Conservation (phyloP, 2,113 vertebrate genomes). For the Hippocampus barbouri region DNA sequence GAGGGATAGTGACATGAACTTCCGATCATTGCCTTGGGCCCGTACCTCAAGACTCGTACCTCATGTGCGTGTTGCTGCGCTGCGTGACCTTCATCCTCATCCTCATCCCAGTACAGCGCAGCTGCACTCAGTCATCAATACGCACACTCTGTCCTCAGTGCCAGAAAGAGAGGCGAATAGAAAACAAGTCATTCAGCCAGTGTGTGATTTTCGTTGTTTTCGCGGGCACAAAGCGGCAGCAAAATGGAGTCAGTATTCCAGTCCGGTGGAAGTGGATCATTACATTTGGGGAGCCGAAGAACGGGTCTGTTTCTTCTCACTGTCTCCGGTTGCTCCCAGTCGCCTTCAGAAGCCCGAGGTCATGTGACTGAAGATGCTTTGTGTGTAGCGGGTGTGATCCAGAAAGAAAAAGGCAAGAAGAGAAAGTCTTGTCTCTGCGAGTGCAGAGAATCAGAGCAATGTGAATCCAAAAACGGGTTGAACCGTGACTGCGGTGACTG, state of each 20-base stretch:
- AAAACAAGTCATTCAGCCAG: not conserved
- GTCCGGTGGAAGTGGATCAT: not conserved
- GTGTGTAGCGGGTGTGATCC: not conserved
- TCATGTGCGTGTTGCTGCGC: not conserved
- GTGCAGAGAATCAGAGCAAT: not conserved
- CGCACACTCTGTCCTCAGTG: not conserved
- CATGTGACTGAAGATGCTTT: not conserved
- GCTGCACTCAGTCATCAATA: not conserved
- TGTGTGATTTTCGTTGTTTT: not conserved
- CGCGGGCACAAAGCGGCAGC: not conserved
- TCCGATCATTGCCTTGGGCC: no score
- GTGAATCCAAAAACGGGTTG: not conserved
- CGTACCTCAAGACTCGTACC: no score
- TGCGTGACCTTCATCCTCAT: not conserved
- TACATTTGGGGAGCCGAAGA: not conserved
- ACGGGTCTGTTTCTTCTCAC: not conserved
- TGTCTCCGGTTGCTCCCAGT: not conserved
- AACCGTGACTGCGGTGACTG: not conserved
- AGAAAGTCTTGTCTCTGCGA: not conserved
- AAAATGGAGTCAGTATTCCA: not conserved
- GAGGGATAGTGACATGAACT: no score
- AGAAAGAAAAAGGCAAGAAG: not conserved
- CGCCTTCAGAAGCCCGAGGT: not conserved
- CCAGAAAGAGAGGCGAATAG: not conserved
- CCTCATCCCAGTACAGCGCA: not conserved